Conservation (phyloP, 2,797 vertebrate species). For the Vireo griseus region DNA sequence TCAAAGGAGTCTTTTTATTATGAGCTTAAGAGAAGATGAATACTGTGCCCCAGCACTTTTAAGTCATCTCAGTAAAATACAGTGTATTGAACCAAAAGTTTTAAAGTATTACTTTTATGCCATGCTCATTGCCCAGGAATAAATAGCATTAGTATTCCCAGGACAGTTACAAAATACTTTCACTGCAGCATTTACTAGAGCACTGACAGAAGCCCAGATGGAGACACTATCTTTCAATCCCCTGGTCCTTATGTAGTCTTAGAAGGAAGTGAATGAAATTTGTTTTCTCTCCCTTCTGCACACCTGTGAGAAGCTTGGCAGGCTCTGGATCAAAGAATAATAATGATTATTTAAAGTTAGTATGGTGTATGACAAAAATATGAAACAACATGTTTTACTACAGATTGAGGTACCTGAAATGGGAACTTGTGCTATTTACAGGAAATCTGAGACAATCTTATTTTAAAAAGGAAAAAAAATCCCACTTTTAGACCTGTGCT, state of each 20-base stretch:
- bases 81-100: background rate
- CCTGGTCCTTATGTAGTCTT: background rate
- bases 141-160: background rate
- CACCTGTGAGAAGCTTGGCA: background rate
- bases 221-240: background rate
- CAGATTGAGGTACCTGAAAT: background rate
- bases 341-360: background rate
- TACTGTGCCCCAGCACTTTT: background rate
- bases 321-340: background rate
- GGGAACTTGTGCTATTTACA: background rate
- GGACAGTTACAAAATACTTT: background rate
- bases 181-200: background rate
- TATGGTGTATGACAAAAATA: background rate
- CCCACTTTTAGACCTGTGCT: background rate
- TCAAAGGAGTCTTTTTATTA: background rate
- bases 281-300: background rate
- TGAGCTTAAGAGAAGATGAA: background rate
- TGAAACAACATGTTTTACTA: background rate
- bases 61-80: background rate
- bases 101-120: background rate
- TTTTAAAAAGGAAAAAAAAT: accelerated
- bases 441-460: background rate
- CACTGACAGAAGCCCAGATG: background rate
- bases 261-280: background rate
- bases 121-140: background rate